Evolutionary conservation across 2,797 vertebrate genomes (phyloP), one percentile per base, ranked within the genome.

Genomic region (Lepidocolaptes lacrymiger): DNA sequence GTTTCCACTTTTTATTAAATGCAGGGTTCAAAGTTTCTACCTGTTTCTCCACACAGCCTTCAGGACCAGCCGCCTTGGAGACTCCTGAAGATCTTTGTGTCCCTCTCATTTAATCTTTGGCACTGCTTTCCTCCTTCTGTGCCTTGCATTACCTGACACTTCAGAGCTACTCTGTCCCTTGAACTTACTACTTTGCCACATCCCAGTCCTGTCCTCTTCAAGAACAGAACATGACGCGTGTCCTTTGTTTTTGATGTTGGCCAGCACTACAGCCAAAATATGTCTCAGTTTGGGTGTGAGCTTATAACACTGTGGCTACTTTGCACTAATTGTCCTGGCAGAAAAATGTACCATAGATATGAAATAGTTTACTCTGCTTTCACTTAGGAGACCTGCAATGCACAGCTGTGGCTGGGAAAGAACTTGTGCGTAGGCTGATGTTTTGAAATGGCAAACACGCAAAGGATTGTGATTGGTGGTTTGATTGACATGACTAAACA

Each of bases 101-200:
- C 32, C 8, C 12, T 66, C 3, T 2, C 0, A 0, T 20, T 78
- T 10, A 39, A 28, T 54, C 14, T 7, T 28, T 37, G 43, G 32
- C 51, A 49, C 15, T 56, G 36, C 19, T 44, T 68, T 55, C 24
- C 17, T 81, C 49, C 30, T 71, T 27, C 51, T 74, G 23, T 48
- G 32, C 18, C 4, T 16, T n/a, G 19, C 39, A 8, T 22, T 80
- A 21, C 17, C 37, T 85, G 68, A 21, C 17, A 34, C 14, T 10
- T 82, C 64, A 43, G 69, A 77, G 16, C 14, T 58, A 36, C 15
- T 39, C 21, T 34, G 9, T 77, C 49, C 12, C 37, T 92, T 46
- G 21, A 71, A 52, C 20, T 87, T 63, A n/a, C 4, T 30, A 1
- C 37, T 83, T 86, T 75, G 24, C n/a, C 34, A 43, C 22, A 52